These are phyloP conservation scores for Schizaphis graminum DNA, from an alignment of 2,888 invertebrate genomes.

Conservation along the genomic window DNA sequence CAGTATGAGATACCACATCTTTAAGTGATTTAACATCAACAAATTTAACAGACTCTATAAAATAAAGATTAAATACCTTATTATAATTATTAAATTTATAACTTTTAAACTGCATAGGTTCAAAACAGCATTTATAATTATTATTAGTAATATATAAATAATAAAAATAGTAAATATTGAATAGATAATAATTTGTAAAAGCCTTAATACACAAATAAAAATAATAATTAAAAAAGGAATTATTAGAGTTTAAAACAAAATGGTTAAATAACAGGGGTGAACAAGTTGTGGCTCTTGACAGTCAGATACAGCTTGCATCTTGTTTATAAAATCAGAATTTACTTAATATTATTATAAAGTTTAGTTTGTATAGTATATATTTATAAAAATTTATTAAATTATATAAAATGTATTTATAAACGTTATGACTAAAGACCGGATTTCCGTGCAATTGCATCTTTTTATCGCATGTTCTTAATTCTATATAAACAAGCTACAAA, in stretches of 20 bases:
- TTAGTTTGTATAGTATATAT: too few species aligned
- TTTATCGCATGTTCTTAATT: too few species aligned
- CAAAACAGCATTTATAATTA: background rate
- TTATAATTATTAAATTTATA: background rate
- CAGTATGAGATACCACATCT: conserved; percentile 70
- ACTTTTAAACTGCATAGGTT: background rate
- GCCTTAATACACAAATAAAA: background rate
- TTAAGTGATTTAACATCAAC: conserved; percentile 23
- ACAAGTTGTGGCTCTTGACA: too few species aligned
- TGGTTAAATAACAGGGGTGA: too few species aligned
- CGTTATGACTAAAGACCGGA: too few species aligned
- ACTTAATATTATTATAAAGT: too few species aligned
- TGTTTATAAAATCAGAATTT: too few species aligned
- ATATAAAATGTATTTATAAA: too few species aligned
- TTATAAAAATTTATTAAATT: too few species aligned
- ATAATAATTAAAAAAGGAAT: background rate
- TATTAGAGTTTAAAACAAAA: background rate
- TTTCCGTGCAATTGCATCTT: too few species aligned
- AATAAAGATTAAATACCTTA: background rate
- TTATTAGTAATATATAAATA: background rate
- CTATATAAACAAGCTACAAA: too few species aligned
- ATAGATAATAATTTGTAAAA: background rate
- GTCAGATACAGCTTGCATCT: too few species aligned
- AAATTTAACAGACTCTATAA: conserved; percentile 35
- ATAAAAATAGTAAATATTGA: background rate